A percentile compares a stretch with the other conserved stretches of the same genome.
Evolutionary conservation across 1,140 invertebrate species (phyloP).

Genomic region (Ectropis grisescens): DNA sequence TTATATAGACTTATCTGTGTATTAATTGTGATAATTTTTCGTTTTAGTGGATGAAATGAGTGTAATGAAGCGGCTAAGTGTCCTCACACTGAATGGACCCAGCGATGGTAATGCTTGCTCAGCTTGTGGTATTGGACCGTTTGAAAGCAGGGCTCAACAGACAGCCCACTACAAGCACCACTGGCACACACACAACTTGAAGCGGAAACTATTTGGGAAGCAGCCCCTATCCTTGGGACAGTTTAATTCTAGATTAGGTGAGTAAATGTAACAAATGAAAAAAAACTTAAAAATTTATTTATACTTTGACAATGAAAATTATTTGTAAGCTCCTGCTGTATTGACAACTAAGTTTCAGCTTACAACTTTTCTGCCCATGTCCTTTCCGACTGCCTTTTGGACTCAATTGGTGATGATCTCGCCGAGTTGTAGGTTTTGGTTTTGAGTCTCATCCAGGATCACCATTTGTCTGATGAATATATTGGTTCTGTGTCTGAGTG

Average conservation of each 20-base stretch:
- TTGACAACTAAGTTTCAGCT: too few species aligned
- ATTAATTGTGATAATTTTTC: slow-evolving; percentile 3
- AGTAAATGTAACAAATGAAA: too few species aligned
- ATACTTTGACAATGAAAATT: too few species aligned
- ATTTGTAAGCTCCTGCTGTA: too few species aligned
- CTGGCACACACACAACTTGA: slow-evolving; percentile 64
- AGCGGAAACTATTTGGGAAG: slow-evolving; percentile 61
- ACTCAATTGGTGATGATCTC: too few species aligned
- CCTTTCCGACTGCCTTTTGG: too few species aligned
- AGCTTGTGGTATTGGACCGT: slow-evolving; percentile 61
- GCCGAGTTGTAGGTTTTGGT: too few species aligned
- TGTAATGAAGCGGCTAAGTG: slow-evolving; percentile 50
- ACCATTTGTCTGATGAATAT: too few species aligned
- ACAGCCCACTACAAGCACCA: slow-evolving; percentile 63
- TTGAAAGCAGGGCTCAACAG: slow-evolving; percentile 47
- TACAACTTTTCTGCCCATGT: too few species aligned
- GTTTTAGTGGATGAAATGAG: slow-evolving; percentile 56
- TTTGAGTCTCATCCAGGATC: too few species aligned
- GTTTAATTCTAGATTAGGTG: slow-evolving; percentile 54
- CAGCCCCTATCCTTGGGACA: slow-evolving; percentile 37
- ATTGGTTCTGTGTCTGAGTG: too few species aligned
- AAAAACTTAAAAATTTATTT: slow-evolving; percentile 3
- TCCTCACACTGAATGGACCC: slow-evolving; percentile 40
- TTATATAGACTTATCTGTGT: not conserved
- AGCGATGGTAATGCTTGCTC: slow-evolving; percentile 53